Conservation (phyloP, 2,797 vertebrate genomes). For the Gymnoscopelus microlampas region DNA sequence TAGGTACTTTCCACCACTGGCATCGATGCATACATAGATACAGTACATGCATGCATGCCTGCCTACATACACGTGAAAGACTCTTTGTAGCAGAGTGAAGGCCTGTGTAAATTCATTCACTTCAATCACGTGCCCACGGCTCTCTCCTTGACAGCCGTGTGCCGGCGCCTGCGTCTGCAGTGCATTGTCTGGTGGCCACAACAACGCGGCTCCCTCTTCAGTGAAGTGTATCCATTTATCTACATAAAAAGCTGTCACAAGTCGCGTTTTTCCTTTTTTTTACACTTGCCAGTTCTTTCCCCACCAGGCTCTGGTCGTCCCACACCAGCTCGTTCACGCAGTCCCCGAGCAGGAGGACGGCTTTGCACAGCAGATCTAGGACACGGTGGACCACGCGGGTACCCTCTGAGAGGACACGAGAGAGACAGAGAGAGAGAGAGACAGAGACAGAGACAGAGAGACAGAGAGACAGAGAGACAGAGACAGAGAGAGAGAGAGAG, state of each 20-base stretch:
- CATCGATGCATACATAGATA: too few species aligned
- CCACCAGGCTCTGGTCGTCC: constrained; percentile 93
- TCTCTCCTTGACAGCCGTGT: constrained; percentile 72
- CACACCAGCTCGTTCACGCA: constrained; percentile 91
- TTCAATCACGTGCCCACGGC: constrained; percentile 56
- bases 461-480: constrained; percentile 21
- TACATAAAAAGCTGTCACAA: constrained; percentile 75
- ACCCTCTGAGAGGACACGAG: constrained; percentile 79
- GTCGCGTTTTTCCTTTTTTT: constrained; percentile 41
- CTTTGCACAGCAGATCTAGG: constrained; percentile 89
- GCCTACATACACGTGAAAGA: constrained; percentile 1
- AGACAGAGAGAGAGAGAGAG: constrained; percentile 31
- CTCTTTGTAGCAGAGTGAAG: constrained; percentile 49
- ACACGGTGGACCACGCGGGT: constrained; percentile 84
- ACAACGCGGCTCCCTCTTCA: constrained; percentile 51
- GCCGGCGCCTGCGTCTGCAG: constrained; percentile 58
- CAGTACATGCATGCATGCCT: not conserved
- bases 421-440: constrained; percentile 26
- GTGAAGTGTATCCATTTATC: constrained; percentile 78
- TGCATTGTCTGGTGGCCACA: constrained; percentile 74
- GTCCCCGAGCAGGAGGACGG: constrained; percentile 85
- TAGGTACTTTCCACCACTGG: too few species aligned
- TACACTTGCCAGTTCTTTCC: constrained; percentile 90
- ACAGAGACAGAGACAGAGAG: constrained; percentile 32
- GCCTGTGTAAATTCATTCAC: constrained; percentile 65